Percentiles rank a stretch among this genome's conserved stretches.
phyloP scores from a whole-genome alignment of 2,797 vertebrate species.

The Syndactyla subalaris region DNA sequence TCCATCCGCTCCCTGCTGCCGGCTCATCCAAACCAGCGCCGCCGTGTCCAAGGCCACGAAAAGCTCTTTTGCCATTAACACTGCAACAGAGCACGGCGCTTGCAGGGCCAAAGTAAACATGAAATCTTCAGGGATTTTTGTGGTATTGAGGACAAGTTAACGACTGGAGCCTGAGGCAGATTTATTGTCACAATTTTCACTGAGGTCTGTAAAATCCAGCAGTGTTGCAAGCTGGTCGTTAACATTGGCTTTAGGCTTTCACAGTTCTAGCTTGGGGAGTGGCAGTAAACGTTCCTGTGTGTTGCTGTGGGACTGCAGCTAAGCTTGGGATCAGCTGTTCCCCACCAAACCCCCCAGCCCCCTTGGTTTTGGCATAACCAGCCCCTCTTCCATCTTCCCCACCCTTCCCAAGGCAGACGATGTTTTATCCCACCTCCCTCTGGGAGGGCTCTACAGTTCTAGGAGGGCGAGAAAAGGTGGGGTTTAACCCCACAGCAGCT shows the following conservation, averaged over 20 bases:
- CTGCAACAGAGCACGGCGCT: neutral
- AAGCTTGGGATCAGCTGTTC: neutral
- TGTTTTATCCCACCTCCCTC: neutral
- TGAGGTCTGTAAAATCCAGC: neutral
- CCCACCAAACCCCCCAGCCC: rapidly evolving
- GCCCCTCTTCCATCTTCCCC: neutral
- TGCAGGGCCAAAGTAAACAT: slow-evolving; percentile 36
- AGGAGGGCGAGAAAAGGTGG: neutral
- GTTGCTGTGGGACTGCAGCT: neutral
- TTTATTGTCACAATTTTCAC: slow-evolving; percentile 48
- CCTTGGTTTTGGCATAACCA: neutral
- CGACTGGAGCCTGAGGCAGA: neutral
- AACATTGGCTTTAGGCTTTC: slow-evolving; percentile 10
- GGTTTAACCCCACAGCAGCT: neutral
- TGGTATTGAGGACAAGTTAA: slow-evolving; percentile 28
- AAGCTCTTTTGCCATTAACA: slow-evolving; percentile 28
- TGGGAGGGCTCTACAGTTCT: neutral
- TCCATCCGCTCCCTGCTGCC: neutral
- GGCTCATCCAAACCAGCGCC: neutral
- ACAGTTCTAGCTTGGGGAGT: neutral
- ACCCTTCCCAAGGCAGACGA: neutral
- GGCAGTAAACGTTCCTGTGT: neutral
- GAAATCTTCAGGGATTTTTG: slow-evolving; percentile 38
- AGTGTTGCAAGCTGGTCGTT: neutral
- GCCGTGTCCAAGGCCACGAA: neutral